phyloP scores from a whole-genome alignment of 2,888 invertebrate species.

The Leptopterna dolabrata region DNA sequence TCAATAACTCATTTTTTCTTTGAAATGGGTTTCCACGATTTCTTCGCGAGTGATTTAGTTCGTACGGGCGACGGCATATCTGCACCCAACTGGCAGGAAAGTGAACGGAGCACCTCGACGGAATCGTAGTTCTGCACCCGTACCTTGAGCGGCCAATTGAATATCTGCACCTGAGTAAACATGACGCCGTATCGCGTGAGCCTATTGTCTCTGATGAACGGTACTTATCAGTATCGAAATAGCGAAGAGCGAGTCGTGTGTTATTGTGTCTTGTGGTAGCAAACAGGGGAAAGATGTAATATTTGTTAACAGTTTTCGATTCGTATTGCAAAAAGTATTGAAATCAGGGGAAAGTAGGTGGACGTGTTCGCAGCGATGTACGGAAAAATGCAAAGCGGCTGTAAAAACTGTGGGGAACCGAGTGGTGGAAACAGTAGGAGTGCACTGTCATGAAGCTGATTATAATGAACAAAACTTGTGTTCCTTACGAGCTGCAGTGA shows the following conservation, averaged over 20 bases:
- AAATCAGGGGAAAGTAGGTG: background rate
- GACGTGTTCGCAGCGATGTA: background rate
- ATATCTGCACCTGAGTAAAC: too few relatives aligned
- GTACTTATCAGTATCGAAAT: background rate
- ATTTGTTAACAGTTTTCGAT: background rate
- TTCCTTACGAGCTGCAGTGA: conserved; percentile 3
- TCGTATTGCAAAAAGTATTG: background rate
- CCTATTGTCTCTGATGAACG: background rate
- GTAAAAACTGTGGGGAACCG: background rate
- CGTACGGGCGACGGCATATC: too few relatives aligned
- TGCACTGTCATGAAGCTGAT: background rate
- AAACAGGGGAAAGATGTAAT: background rate
- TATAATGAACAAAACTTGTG: background rate
- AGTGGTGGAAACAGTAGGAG: background rate
- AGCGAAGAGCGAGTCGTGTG: background rate
- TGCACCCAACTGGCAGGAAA: too few relatives aligned
- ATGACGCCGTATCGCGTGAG: background rate
- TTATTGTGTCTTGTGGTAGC: background rate
- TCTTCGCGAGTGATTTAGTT: too few relatives aligned
- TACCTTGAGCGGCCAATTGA: too few relatives aligned
- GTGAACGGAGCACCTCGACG: too few relatives aligned
- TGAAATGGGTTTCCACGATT: too few relatives aligned
- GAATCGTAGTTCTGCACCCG: too few relatives aligned
- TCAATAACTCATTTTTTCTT: too few relatives aligned
- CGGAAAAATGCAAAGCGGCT: background rate